Evolutionary conservation across 2,888 invertebrate genomes (phyloP).

Genomic region (Mycalesis mineus): DNA sequence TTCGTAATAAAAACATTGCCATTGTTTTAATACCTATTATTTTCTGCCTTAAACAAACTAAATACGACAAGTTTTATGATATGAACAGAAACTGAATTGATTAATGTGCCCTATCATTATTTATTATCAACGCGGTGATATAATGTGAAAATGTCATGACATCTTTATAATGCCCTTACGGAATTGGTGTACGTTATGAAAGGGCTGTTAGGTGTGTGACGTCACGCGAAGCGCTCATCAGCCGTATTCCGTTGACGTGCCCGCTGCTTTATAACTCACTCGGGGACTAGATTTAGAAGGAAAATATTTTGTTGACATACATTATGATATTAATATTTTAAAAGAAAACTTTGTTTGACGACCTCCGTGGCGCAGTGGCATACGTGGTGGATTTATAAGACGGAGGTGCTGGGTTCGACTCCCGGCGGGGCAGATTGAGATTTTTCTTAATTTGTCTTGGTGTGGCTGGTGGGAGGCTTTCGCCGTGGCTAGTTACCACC

Average conservation of each 20-base stretch:
- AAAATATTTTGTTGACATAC: not conserved
- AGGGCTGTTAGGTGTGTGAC: slow-evolving; percentile 26
- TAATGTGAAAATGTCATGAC: slow-evolving; percentile 29
- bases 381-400: too few relatives aligned
- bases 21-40: too few relatives aligned
- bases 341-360: too few relatives aligned
- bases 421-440: too few relatives aligned
- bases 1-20: too few relatives aligned
- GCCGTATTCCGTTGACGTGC: slow-evolving; percentile 33
- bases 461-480: too few relatives aligned
- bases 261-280: slow-evolving; percentile 48
- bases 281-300: slow-evolving; percentile 30
- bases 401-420: too few relatives aligned
- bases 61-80: too few relatives aligned
- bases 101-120: slow-evolving; percentile 6
- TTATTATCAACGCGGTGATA: slow-evolving; percentile 17
- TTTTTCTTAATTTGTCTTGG: too few relatives aligned
- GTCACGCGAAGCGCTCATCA: slow-evolving; percentile 69
- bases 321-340: not conserved
- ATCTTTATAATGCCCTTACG: slow-evolving; percentile 28
- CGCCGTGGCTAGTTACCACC: too few relatives aligned
- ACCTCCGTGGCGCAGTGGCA: too few relatives aligned
- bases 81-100: not conserved
- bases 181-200: slow-evolving; percentile 24
- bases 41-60: too few relatives aligned